Percentiles rank a stretch among this genome's conserved stretches.
Conservation (phyloP, 2,113 vertebrate species). For the Cebidichthys violaceus region DNA sequence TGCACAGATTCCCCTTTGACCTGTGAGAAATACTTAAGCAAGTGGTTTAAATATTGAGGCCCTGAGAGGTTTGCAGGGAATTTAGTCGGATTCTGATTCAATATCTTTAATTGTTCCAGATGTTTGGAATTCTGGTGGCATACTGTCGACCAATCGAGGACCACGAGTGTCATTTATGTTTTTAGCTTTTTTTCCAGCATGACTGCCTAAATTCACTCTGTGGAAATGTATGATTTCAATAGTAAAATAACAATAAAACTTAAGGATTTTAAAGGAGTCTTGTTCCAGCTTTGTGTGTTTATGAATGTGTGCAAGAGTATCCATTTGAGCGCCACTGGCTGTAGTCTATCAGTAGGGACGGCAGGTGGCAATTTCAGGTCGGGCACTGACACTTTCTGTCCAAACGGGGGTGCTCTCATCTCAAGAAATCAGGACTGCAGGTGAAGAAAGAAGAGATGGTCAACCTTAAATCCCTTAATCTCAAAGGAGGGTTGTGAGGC, state of each 20-base stretch:
- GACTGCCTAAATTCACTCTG: neutral
- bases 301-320: slow-evolving; percentile 24
- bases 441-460: slow-evolving; percentile 20
- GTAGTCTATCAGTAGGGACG: slow-evolving; percentile 49
- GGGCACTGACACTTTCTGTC: slow-evolving; percentile 66
- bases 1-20: slow-evolving; percentile 33
- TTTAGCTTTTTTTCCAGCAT: neutral
- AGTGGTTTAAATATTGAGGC: slow-evolving; percentile 21
- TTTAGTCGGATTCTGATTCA: slow-evolving; percentile 27
- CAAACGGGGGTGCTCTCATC: slow-evolving; percentile 68
- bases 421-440: slow-evolving; percentile 78
- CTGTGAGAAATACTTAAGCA: slow-evolving; percentile 42
- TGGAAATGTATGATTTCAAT: slow-evolving; percentile 7
- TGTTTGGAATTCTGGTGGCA: slow-evolving; percentile 31
- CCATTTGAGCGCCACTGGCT: slow-evolving; percentile 37
- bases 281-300: slow-evolving; percentile 33
- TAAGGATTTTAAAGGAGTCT: slow-evolving; percentile 38
- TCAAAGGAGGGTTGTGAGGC: slow-evolving; percentile 25
- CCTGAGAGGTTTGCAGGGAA: slow-evolving; percentile 55
- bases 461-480: slow-evolving; percentile 7
- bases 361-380: slow-evolving; percentile 47
- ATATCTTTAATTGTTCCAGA: slow-evolving; percentile 23
- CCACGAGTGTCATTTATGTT: neutral
- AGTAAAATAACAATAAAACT: slow-evolving; percentile 40
- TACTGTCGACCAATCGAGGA: neutral